Conservation (phyloP, 2,797 vertebrate species). For the Trachops cirrhosus region DNA sequence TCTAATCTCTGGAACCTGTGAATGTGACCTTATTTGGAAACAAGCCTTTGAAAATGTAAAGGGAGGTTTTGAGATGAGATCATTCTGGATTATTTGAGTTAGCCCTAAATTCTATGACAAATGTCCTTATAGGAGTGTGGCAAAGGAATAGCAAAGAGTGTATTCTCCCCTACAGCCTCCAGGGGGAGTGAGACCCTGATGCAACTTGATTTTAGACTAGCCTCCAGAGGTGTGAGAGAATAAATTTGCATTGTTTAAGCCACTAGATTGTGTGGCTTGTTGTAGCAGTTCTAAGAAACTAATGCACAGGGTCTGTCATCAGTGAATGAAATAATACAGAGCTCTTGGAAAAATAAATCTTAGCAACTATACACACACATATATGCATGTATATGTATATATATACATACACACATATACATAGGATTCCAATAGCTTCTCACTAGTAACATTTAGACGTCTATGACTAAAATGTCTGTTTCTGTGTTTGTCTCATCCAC, state of each 20-base stretch:
- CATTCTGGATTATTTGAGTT: background rate
- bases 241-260: background rate
- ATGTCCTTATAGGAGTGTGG: background rate
- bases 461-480: background rate
- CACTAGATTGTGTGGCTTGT: background rate
- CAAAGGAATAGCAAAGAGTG: background rate
- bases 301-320: background rate
- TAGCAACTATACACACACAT: background rate
- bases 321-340: background rate
- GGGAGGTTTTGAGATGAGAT: background rate
- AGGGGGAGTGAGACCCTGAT: background rate
- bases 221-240: background rate
- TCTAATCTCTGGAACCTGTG: background rate
- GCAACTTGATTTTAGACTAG: background rate
- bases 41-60: background rate
- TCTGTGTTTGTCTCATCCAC: background rate
- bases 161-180: background rate
- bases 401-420: background rate
- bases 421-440: background rate
- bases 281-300: background rate
- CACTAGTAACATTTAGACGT: background rate
- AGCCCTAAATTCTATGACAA: background rate
- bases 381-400: background rate
- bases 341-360: background rate
- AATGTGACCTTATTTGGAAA: background rate